These are phyloP conservation scores for Egretta garzetta DNA, from an alignment of 2,113 vertebrate species.

Conservation along the genomic window DNA sequence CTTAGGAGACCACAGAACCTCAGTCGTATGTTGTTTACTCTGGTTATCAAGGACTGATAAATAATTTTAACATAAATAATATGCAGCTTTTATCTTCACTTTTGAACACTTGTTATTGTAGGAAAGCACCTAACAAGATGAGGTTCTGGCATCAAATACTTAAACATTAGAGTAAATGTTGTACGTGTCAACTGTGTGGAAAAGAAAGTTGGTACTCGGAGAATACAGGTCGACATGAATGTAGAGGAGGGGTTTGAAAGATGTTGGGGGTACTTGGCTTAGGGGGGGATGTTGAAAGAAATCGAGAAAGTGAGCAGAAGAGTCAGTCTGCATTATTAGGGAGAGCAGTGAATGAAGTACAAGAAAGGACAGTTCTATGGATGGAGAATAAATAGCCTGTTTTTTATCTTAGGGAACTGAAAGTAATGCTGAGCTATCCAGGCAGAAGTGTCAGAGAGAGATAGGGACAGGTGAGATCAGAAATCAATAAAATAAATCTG, in stretches of 20 bases:
- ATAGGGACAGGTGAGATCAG: background rate
- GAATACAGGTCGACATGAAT: background rate
- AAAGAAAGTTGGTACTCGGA: background rate
- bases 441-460: background rate
- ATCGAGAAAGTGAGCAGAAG: background rate
- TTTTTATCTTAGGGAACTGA: background rate
- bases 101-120: background rate
- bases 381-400: background rate
- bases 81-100: background rate
- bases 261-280: background rate
- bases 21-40: background rate
- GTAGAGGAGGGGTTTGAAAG: background rate
- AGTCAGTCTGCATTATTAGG: background rate
- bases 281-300: background rate
- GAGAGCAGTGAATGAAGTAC: background rate
- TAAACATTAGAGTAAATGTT: background rate
- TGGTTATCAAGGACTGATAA: rapidly evolving
- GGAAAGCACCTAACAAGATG: background rate
- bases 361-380: background rate
- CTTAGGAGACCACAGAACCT: rapidly evolving
- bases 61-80: background rate
- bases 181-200: background rate
- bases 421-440: background rate
- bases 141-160: background rate
- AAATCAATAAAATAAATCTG: background rate